phyloP scores from a whole-genome alignment of 2,113 vertebrate genomes.

The Rattus rattus region DNA sequence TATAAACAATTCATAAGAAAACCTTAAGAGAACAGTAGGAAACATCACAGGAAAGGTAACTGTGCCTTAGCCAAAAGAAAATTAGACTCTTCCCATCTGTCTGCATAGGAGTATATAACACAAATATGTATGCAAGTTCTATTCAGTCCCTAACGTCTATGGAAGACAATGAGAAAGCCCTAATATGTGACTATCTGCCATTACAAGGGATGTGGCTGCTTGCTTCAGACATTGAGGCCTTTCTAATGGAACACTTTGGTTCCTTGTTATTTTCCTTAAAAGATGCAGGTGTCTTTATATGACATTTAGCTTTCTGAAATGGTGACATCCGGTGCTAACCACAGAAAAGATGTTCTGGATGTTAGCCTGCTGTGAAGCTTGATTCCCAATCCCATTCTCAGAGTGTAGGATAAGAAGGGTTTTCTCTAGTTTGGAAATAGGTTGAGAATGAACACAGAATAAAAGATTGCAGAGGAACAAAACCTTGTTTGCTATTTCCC shows the following conservation, averaged over 20 bases:
- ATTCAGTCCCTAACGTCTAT: background rate
- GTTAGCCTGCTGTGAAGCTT: background rate
- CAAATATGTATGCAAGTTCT: background rate
- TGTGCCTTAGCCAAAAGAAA: conserved; percentile 30
- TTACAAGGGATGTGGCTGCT: background rate
- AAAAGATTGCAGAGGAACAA: background rate
- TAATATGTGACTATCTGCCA: background rate
- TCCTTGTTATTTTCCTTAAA: conserved; percentile 32
- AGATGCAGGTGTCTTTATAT: background rate
- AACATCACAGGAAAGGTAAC: background rate
- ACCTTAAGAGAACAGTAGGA: conserved; percentile 38
- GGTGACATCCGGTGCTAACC: too few relatives aligned
- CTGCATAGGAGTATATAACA: background rate
- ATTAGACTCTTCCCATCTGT: background rate
- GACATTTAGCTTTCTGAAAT: background rate
- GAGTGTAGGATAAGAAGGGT: background rate
- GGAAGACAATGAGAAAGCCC: background rate
- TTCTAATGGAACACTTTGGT: conserved; percentile 9
- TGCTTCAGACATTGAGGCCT: background rate
- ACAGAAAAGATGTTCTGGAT: background rate
- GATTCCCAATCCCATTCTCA: background rate
- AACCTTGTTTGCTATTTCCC: background rate
- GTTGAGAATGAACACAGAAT: background rate
- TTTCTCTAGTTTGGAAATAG: conserved; percentile 13
- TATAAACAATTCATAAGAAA: background rate